phyloP scores from a whole-genome alignment of 2,888 invertebrate genomes.

The Suillia variegata region DNA sequence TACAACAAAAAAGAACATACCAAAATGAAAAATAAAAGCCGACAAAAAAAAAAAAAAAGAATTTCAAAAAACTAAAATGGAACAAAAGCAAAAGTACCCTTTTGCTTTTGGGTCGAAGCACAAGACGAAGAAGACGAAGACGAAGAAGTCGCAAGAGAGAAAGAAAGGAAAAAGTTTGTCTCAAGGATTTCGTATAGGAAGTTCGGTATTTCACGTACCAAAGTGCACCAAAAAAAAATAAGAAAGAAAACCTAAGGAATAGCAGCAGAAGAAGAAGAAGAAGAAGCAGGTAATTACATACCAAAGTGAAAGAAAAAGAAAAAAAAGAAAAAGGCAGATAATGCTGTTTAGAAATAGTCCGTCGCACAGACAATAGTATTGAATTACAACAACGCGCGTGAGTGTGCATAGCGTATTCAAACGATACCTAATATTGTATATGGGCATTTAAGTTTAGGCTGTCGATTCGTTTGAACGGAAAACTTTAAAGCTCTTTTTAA shows the following conservation, averaged over 20 bases:
- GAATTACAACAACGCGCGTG: no score
- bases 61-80: not conserved
- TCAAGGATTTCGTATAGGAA: not conserved
- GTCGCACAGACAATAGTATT: not conserved
- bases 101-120: no score
- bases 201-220: not conserved
- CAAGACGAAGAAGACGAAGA: no score
- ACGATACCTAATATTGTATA: no score
- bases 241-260: no score
- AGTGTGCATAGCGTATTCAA: no score
- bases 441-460: no score
- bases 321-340: not conserved
- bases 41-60: not conserved
- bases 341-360: not conserved
- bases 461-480: no score
- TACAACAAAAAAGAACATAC: not conserved
- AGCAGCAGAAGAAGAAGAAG: no score
- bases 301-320: no score
- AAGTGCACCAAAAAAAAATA: not conserved
- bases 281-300: slow-evolving; percentile 3
- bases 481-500: no score
- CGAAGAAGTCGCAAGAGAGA: no score
- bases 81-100: slow-evolving; percentile 3
- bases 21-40: not conserved
- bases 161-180: not conserved